Evolutionary conservation across 1,140 invertebrate species (phyloP), one percentile per base, ranked within the genome.

Genomic region (Acromyrmex heyeri): DNA sequence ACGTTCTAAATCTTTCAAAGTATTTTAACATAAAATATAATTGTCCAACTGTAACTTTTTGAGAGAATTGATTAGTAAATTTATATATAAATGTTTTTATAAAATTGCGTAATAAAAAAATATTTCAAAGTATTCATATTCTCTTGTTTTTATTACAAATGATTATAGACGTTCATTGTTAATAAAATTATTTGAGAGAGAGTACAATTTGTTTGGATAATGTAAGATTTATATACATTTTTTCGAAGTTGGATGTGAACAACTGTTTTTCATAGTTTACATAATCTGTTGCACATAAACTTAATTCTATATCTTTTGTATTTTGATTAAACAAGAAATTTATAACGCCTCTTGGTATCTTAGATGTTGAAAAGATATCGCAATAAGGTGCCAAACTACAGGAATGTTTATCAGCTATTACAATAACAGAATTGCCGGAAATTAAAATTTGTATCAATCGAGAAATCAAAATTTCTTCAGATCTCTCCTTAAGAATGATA

Each of bases 341-440:
- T 50, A 78, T 14, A 57, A 73, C 70, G 6, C 70, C 70, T n/a
- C 38, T 18, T 12, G 59, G 75, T 64, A 64, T n/a, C 0, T 14
- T n/a, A 24, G 14, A 27, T n/a, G 4, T n/a, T 27, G 57, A 50
- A 78, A 78, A 65, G 6, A 65, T n/a, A 3, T 78, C 57, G 27
- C 59, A 78, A 50, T 78, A 78, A 1, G 21, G 34, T 48, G 16
- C 24, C 10, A 78, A 8, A 65, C 0, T 50, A 30, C 3, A 64
- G 0, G 21, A 44, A 24, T n/a, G 10, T 30, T 30, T 4, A n/a
- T 78, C 14, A 50, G 24, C 27, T 65, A 65, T n/a, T 10, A 78
- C 38, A 21, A 78, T 78, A 48, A 50, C 38, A 30, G 59, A 64
- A 78, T 78, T 78, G 44, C 76, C 76, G 27, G 24, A 16, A n/a